Evolutionary conservation across 2,113 vertebrate genomes (phyloP), one percentile per base, ranked within the genome.

Genomic region (Trichechus manatus): DNA sequence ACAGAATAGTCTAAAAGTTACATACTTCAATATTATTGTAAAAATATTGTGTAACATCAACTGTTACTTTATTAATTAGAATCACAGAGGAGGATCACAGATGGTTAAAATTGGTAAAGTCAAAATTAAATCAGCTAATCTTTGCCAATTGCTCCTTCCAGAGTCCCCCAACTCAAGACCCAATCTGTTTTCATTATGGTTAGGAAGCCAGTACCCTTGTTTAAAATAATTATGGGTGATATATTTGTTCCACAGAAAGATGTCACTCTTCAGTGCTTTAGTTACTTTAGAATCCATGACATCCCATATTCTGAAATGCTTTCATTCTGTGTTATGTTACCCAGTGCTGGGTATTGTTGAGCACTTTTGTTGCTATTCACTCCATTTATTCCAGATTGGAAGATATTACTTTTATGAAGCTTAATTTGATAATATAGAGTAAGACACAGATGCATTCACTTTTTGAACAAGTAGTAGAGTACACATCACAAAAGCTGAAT

Each of bases 71-170:
- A 78, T 85, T 85, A 72, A 82, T 96, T 83, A 47, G 25, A 19
- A 77, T 81, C 31, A 79, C 15, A 92, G 53, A 79, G 59, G 19
- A 74, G 27, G 68, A 91, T 92, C 31, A 61, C n/a, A 85, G 47
- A 75, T 93, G 47, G 20, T 93, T 90, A 87, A 50, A 91, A 85
- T 91, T 82, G 79, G 53, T 79, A 36, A 91, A 92, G n/a, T 92
- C 77, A 84, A 92, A 96, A 68, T 78, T 93, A 75, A 93, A 88
- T 87, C 39, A 66, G 64, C 53, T 91, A 59, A 56, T 93, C 50
- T 85, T 94, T 70, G 50, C 27, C 79, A 85, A 11, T 89, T 86
- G 36, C n/a, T 74, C 31, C 61, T 82, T 94, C 36, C 9, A 33
- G n/a, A 96, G n/a, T 85, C 33, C 15, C 25, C 9, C 39, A 7